phyloP scores from a whole-genome alignment of 2,797 vertebrate species.

The Hoplostethus mediterraneus region DNA sequence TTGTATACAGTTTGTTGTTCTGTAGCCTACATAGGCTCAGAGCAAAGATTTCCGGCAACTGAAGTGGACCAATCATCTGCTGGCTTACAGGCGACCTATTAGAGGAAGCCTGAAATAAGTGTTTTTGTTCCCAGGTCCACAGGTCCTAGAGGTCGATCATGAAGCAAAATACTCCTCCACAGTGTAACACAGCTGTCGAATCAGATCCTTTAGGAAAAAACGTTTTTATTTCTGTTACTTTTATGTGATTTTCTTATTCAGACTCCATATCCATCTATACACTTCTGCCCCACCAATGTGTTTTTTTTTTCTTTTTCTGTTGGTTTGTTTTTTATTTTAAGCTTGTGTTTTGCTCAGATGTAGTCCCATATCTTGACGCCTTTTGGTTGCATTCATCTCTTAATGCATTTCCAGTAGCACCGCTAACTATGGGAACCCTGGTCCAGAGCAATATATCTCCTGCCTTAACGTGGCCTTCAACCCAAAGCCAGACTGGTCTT shows the following conservation, averaged over 20 bases:
- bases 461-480: constrained; percentile 60
- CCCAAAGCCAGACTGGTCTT: constrained; percentile 47
- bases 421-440: constrained; percentile 19
- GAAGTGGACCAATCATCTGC: not conserved
- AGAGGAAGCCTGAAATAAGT: no score
- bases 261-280: not conserved
- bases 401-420: constrained; percentile 21
- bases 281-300: not conserved
- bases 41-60: no score
- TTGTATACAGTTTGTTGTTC: no score
- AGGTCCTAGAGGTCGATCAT: no score
- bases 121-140: no score
- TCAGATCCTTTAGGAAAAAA: not conserved
- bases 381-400: constrained; percentile 4
- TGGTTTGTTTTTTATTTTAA: constrained; percentile 7
- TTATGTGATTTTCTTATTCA: constrained; percentile 14
- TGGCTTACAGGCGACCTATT: no score
- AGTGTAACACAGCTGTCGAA: no score
- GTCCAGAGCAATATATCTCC: constrained; percentile 33
- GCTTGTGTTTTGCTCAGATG: constrained; percentile 29
- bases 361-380: constrained; percentile 13
- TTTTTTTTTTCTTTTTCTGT: not conserved
- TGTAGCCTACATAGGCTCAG: no score
- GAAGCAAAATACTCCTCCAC: no score
- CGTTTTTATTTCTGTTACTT: not conserved